Percentiles rank a stretch among this genome's conserved stretches.
phyloP scores from a whole-genome alignment of 2,888 invertebrate species.

The Hypsopygia costalis region DNA sequence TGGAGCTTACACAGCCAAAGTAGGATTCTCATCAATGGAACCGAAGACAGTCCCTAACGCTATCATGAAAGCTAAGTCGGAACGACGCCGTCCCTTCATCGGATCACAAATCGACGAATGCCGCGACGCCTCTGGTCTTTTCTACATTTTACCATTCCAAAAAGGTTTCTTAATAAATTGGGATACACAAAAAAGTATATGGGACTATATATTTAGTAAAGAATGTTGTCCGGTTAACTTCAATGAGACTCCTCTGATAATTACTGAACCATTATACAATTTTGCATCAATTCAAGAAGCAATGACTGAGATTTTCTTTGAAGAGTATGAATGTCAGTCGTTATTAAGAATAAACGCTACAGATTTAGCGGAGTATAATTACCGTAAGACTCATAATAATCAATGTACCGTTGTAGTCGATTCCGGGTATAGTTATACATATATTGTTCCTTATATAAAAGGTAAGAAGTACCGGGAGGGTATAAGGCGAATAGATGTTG shows the following conservation, averaged over 20 bases:
- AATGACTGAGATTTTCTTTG: constrained; percentile 97
- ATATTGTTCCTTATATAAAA: constrained; percentile 94
- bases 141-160: constrained; percentile 95
- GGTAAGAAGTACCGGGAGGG: constrained; percentile 84
- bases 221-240: constrained; percentile 90
- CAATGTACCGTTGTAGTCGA: constrained; percentile 93
- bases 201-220: constrained; percentile 96
- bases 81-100: constrained; percentile 95
- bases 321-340: constrained; percentile 95
- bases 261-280: constrained; percentile 97
- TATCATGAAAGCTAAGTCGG: constrained; percentile 98
- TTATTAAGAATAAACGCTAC: constrained; percentile 90
- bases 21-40: constrained; percentile 86
- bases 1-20: constrained; percentile 93
- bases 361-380: constrained; percentile 88
- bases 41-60: constrained; percentile 94
- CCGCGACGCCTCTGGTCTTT: constrained; percentile 96
- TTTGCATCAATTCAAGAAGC: constrained; percentile 96
- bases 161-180: constrained; percentile 97
- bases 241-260: constrained; percentile 88
- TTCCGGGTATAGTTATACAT: constrained; percentile 97
- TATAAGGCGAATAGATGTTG: constrained; percentile 93
- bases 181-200: constrained; percentile 97
- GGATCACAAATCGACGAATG: constrained; percentile 97
- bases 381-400: constrained; percentile 76